Percentiles rank a stretch among this genome's conserved stretches.
Conservation (phyloP, 2,113 vertebrate species). For the Megalops atlanticus region DNA sequence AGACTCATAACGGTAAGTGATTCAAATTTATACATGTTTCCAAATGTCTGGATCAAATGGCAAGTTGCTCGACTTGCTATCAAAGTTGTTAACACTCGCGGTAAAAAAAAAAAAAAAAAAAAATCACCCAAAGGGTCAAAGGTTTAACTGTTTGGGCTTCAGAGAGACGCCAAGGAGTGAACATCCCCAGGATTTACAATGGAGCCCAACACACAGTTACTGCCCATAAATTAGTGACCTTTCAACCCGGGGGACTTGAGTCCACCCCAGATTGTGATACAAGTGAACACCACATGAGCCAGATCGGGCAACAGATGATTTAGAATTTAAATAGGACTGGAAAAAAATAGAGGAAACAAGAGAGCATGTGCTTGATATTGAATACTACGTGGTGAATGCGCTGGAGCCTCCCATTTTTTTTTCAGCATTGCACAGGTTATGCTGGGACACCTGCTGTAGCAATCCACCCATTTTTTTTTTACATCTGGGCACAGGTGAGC, state of each 20-base stretch:
- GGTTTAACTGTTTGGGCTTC: slow-evolving; percentile 67
- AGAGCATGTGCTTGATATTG: slow-evolving; percentile 7
- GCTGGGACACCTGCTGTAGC: slow-evolving; percentile 22
- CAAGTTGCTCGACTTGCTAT: slow-evolving; percentile 60
- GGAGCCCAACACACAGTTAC: slow-evolving; percentile 51
- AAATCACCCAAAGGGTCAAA: slow-evolving; percentile 61
- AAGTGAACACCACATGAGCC: slow-evolving; percentile 19
- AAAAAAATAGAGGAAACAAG: not conserved
- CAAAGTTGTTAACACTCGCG: slow-evolving; percentile 56
- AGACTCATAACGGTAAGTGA: not conserved
- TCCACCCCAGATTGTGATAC: slow-evolving; percentile 10
- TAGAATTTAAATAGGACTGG: slow-evolving; percentile 2
- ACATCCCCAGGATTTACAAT: slow-evolving; percentile 57
- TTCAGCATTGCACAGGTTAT: not conserved
- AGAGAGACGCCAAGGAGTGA: slow-evolving; percentile 62
- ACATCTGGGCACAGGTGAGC: not conserved
- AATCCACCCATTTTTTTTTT: not conserved
- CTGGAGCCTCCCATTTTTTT: not conserved
- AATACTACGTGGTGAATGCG: not conserved
- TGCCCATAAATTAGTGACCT: slow-evolving; percentile 53
- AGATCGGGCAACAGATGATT: slow-evolving; percentile 1
- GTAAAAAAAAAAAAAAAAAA: slow-evolving; percentile 64
- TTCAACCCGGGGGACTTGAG: slow-evolving; percentile 7
- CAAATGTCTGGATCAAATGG: slow-evolving; percentile 52
- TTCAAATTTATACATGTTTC: slow-evolving; percentile 44